Base-by-base conservation (phyloP, 2,888 invertebrate species). In the Harpalus rufipes region DNA sequence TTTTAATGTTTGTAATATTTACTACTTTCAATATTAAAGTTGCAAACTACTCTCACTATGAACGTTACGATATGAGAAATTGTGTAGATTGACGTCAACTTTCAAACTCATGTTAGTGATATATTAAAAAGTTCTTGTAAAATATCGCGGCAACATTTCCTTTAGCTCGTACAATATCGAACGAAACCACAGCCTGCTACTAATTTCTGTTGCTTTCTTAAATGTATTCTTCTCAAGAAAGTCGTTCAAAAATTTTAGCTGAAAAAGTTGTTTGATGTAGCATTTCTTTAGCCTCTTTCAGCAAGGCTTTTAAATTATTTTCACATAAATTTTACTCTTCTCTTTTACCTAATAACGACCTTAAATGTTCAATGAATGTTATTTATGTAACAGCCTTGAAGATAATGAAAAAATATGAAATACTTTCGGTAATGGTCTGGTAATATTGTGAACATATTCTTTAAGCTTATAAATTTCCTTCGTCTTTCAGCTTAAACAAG, bases 191-290 rank as follows among this genome's bases (percentile, higher is more conserved):
- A n/a, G 25, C 32, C 10, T 68, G 18, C 18, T 68, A 68, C 14
- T 68, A 39, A 68, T 68, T 68, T 25, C 25, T 68, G 39, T 39
- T 32, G 39, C 68, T 68, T 68, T 39, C 39, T 68, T 25, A 39
- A 32, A 63, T 32, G 32, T 39, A 68, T 68, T 68, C 68, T 68
- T n/a, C 39, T 1, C 68, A 7, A n/a, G 63, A 39, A 14, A 32
- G 39, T 32, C 12, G 39, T 68, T 39, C n/a, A 68, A 68, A 39
- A 14, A 68, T 68, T 68, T 68, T 39, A 39, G 39, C 7, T 65
- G 41, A 63, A 68, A 39, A 68, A 39, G n/a, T 63, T 63, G 63
- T 63, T 63, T 63, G 63, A 63, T 63, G 63, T 63, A 3, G 12
- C 10, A 21, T 21, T 63, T 63, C 25, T 63, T 32, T 14, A 68